Base-by-base conservation (phyloP, 2,113 vertebrate genomes). In the Lepidothrix coronata region DNA sequence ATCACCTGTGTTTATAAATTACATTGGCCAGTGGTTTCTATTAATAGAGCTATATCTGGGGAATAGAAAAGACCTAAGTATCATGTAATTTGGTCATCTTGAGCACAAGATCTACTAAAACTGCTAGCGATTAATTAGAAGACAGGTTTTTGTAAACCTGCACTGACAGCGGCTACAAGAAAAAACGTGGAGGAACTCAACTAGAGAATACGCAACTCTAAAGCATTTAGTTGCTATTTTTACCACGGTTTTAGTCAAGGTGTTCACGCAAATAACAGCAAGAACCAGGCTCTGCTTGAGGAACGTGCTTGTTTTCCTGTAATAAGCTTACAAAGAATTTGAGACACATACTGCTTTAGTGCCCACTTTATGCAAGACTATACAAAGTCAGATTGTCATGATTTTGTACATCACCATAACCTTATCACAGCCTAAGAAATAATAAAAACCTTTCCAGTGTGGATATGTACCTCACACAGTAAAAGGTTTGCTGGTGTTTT, bases 201-300 rank as follows among this genome's bases (percentile, higher is more conserved):
- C 65, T 27, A 33, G 30, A 91, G 88, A 85, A 76, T 12, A 90
- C 41, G 54, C 63, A 85, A 65, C 62, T 91, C 74, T 2, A n/a
- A 31, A 94, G 72, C 49, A 62, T 62, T 90, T 46, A 54, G 72
- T 62, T 93, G 63, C 90, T 90, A 80, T 91, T 97, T 97, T 91
- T 94, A 93, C 62, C 78, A 28, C 44, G 66, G 30, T 91, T 94
- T 89, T 33, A 92, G 88, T 49, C 75, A 80, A 92, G 62, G 67
- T 88, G 67, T 37, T 93, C 65, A 76, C 0, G 1, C 35, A 94
- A 95, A 95, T 70, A 85, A 88, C 85, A 91, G 43, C 57, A 43
- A 94, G 52, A 91, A 57, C 22, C 25, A 43, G 72, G 31, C 21
- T 94, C 44, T 74, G 57, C 67, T 63, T 79, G 70, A 88, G 27